phyloP scores from a whole-genome alignment of 2,888 invertebrate species.

The Pogonocherus hispidulus region DNA sequence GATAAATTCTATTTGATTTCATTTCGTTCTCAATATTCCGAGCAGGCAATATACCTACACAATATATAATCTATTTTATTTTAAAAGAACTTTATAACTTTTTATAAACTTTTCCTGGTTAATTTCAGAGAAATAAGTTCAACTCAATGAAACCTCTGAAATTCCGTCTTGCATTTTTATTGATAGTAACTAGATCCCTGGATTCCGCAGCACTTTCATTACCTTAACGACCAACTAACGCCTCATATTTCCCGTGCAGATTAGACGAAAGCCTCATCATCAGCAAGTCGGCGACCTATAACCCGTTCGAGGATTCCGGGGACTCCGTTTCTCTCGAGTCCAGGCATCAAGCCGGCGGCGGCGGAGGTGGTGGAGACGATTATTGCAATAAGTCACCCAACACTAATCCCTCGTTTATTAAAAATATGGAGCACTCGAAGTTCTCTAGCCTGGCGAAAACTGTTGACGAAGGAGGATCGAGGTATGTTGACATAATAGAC shows the following conservation, averaged over 20 bases:
- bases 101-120: too few relatives aligned
- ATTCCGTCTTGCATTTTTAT: background rate
- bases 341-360: constrained; percentile 59
- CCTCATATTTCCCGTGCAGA: constrained; percentile 48
- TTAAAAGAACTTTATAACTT: too few relatives aligned
- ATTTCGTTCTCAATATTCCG: too few relatives aligned
- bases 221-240: background rate
- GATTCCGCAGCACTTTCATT: background rate
- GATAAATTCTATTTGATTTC: too few relatives aligned
- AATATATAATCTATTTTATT: too few relatives aligned
- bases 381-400: constrained; percentile 48
- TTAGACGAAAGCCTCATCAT: constrained; percentile 76
- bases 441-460: constrained; percentile 65
- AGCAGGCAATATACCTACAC: too few relatives aligned
- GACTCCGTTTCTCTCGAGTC: constrained; percentile 59
- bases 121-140: too few relatives aligned
- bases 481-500: constrained; percentile 33
- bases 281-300: constrained; percentile 52
- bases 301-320: constrained; percentile 49
- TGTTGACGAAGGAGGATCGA: constrained; percentile 52
- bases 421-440: constrained; percentile 67
- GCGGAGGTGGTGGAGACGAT: constrained; percentile 51
- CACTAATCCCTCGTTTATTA: constrained; percentile 65
- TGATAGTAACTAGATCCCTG: too few relatives aligned
- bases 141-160: too few relatives aligned